Evolutionary conservation across 2,113 vertebrate species (phyloP), one percentile per base, ranked within the genome.

Genomic region (Apus apus): DNA sequence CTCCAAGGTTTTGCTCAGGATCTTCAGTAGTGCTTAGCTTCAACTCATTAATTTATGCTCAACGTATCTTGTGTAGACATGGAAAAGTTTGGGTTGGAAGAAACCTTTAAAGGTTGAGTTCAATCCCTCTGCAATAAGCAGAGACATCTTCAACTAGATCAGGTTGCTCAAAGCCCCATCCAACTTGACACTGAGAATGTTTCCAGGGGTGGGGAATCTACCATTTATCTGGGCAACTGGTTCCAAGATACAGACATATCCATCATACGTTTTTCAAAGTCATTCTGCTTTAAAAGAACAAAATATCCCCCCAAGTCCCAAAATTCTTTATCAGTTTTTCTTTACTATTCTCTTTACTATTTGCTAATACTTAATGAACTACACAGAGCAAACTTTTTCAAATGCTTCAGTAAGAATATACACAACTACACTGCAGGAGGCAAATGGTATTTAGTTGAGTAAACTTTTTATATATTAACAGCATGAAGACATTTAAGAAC

Each of bases 181-280:
- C 43, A 26, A 3, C 14, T 32, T 60, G 36, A 14, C 23, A 8
- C 36, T 36, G 26, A 81, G 18, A 81, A 40, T 8, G 17, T 9
- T 23, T 65, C 57, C 32, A 66, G 19, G 50, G 9, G 29, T 8
- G 8, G 36, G 16, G 23, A 27, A 45, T 5, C 34, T 10, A 51
- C 13, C 6, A n/a, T 7, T 27, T 22, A 64, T 65, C 32, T 18
- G 11, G 20, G 11, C 51, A 60, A 53, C 19, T 15, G n/a, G 5
- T 53, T 53, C 19, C 60, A 53, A 58, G 27, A 48, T 6, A 45
- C 2, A n/a, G 3, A 14, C 15, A 11, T 29, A 22, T 36, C 27
- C 16, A 88, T 15, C 2, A 0, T 6, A 45, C 4, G 16, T 15
- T 64, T 30, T 71, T 85, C 2, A 1, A 38, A 50, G 27, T 34